phyloP scores from a whole-genome alignment of 64 coral and sea anemone species.

The Pocillopora damicornis region DNA sequence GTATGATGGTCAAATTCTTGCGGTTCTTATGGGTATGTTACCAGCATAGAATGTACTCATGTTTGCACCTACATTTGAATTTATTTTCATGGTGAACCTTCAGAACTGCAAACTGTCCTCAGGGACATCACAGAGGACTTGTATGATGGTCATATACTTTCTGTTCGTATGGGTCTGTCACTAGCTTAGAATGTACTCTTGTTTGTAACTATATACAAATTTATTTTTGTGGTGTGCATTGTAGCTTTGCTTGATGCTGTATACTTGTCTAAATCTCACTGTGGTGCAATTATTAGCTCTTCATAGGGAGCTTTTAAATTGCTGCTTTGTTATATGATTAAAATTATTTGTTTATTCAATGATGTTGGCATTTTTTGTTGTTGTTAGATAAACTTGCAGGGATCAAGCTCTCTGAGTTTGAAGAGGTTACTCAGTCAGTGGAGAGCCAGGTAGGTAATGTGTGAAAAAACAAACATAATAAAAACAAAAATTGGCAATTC shows the following conservation, averaged over 20 bases:
- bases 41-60: neutral
- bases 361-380: neutral
- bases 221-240: no score
- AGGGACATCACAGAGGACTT: slow-evolving; percentile 92
- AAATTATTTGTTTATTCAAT: neutral
- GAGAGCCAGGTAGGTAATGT: slow-evolving; percentile 70
- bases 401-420: slow-evolving; percentile 89
- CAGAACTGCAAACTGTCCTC: slow-evolving; percentile 95
- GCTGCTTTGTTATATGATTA: no score
- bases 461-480: neutral
- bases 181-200: neutral
- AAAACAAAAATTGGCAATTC: neutral
- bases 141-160: slow-evolving; percentile 93
- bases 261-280: no score
- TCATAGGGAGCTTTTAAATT: no score
- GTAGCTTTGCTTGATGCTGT: neutral
- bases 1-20: slow-evolving; percentile 94
- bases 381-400: slow-evolving; percentile 91
- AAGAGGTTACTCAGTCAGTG: slow-evolving; percentile 94
- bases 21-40: slow-evolving; percentile 88
- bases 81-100: slow-evolving; percentile 23
- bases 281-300: no score
- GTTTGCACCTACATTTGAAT: neutral
- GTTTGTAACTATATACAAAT: neutral
- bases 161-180: slow-evolving; percentile 87